phyloP scores from a whole-genome alignment of 53 echinoderm and acorn worm genomes.

The Arbacia lixula region DNA sequence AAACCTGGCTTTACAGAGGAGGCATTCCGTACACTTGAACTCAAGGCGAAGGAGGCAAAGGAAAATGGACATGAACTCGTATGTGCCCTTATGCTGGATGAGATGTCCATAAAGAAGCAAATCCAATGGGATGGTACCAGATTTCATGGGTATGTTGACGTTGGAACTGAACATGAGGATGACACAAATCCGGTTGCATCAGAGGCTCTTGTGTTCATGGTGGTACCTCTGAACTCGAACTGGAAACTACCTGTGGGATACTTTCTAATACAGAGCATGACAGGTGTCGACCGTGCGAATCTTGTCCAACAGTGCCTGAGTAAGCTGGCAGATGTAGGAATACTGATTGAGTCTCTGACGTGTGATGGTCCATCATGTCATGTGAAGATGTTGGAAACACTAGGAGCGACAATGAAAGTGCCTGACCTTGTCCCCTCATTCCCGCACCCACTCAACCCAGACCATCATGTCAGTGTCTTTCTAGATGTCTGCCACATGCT shows the following conservation, averaged over 20 bases:
- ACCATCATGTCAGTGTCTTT: conserved; percentile 52
- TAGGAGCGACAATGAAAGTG: conserved; percentile 46
- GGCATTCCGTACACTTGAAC: conserved; percentile 51
- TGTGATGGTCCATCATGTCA: conserved; percentile 61
- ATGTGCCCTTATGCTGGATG: conserved; percentile 72
- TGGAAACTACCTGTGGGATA: conserved; percentile 62
- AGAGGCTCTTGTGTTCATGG: conserved; percentile 64
- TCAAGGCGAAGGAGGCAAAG: conserved; percentile 20
- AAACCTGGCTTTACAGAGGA: conserved; percentile 62
- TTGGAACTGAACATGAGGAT: conserved; percentile 48
- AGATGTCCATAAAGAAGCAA: conserved; percentile 71
- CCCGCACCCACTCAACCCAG: conserved; percentile 49
- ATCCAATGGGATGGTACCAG: conserved; percentile 54
- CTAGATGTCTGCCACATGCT: conserved; percentile 77
- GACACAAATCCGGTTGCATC: conserved; percentile 22
- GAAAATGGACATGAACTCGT: conserved; percentile 29
- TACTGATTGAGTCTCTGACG: conserved; percentile 30
- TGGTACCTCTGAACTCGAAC: conserved; percentile 39
- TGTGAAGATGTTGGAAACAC: conserved; percentile 39
- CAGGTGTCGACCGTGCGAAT: conserved; percentile 61
- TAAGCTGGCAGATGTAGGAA: conserved; percentile 19
- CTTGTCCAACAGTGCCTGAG: conserved; percentile 60
- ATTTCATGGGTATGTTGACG: conserved; percentile 57
- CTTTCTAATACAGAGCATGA: conserved; percentile 55
- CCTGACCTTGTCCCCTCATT: conserved; percentile 51